These are phyloP conservation scores for Lasioglossum villosulum DNA, from an alignment of 2,888 invertebrate species.

Conservation along the genomic window DNA sequence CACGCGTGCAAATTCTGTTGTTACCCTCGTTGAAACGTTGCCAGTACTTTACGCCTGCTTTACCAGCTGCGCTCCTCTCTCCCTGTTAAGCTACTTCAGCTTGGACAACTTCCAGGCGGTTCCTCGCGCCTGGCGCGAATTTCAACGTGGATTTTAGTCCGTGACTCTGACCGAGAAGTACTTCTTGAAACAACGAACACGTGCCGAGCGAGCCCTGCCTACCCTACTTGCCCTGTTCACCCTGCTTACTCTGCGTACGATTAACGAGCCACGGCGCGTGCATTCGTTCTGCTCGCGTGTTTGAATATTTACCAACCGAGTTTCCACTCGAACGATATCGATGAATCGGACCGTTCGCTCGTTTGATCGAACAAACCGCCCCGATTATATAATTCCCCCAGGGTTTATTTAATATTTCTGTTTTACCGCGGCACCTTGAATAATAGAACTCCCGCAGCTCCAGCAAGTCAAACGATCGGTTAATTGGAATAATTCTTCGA, in stretches of 20 bases:
- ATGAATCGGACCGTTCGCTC: conserved; percentile 7
- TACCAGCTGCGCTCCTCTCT: conserved; percentile 42
- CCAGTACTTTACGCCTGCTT: conserved; percentile 66
- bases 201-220: conserved; percentile 17
- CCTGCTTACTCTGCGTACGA: conserved; percentile 18
- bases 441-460: background rate
- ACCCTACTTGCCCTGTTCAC: background rate
- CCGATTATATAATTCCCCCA: conserved; percentile 25
- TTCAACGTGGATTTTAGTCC: conserved; percentile 51
- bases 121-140: conserved; percentile 59
- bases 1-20: conserved; percentile 65
- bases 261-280: conserved; percentile 46
- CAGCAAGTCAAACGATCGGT: conserved; percentile 10
- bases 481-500: conserved; percentile 29
- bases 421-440: background rate
- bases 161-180: conserved; percentile 33
- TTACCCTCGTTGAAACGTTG: conserved; percentile 61
- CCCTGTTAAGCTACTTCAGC: conserved; percentile 44
- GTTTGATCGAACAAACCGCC: background rate
- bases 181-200: conserved; percentile 61
- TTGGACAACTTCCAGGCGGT: conserved; percentile 68
- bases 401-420: background rate
- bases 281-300: background rate
- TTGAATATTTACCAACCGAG: conserved; percentile 22
- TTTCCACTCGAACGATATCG: background rate